Evolutionary conservation across 2,888 invertebrate species (phyloP).

Genomic region (Cataglyphis altisquamis): DNA sequence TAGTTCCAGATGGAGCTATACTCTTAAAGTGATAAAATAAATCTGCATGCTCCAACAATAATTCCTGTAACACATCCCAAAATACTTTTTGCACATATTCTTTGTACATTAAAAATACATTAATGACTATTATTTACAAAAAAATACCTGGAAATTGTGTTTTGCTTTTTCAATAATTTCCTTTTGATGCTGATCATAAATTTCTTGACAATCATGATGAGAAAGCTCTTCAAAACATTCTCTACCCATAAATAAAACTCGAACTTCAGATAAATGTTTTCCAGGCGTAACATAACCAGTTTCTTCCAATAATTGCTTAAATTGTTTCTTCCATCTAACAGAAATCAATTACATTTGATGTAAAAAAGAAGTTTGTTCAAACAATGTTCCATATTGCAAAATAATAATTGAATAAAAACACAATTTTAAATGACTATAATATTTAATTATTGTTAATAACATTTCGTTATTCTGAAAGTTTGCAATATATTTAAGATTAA

Average conservation of each 20-base stretch:
- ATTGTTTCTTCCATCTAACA: slow-evolving; percentile 96
- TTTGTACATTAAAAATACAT: slow-evolving; percentile 16
- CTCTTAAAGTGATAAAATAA: slow-evolving; percentile 97
- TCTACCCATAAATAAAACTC: slow-evolving; percentile 96
- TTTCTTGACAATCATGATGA: slow-evolving; percentile 95
- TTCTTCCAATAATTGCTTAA: slow-evolving; percentile 96
- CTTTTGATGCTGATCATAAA: slow-evolving; percentile 97
- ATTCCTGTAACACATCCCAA: slow-evolving; percentile 88
- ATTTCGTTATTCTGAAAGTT: not conserved
- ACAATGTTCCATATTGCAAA: not conserved
- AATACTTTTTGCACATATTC: not conserved
- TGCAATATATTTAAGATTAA: not conserved
- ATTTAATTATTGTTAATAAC: slow-evolving; percentile 1
- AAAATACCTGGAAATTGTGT: slow-evolving; percentile 93
- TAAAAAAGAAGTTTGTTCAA: not conserved
- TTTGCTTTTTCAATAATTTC: slow-evolving; percentile 96
- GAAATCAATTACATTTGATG: slow-evolving; percentile 27
- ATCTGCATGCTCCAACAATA: slow-evolving; percentile 96
- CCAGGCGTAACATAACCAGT: slow-evolving; percentile 98
- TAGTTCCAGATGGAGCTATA: slow-evolving; percentile 95
- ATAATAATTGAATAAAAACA: not conserved
- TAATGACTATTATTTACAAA: not conserved
- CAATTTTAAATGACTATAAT: not conserved
- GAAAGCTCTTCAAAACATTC: slow-evolving; percentile 97
- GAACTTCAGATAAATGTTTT: slow-evolving; percentile 96